Base-by-base conservation (phyloP, 2,797 vertebrate genomes). In the Semaprochilodus insignis region DNA sequence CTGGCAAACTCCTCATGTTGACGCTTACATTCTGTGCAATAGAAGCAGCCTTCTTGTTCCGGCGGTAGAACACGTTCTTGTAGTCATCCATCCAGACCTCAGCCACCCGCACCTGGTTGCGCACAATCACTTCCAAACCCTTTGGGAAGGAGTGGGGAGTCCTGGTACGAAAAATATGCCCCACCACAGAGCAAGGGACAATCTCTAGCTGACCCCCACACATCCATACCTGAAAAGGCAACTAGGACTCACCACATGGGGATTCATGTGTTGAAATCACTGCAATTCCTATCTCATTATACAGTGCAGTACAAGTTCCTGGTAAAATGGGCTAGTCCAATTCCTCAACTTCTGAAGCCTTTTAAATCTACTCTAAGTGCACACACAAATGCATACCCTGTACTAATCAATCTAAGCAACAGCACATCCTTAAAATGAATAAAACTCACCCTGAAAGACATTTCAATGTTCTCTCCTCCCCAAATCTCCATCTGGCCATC, bases 391-490 rank as follows among this genome's bases (percentile, higher is more conserved):
- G 0, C 19, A 0, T 44, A 70, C 1, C 11, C 25, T 14, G 10
- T 4, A 62, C n/a, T 1, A 4, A 36, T 21, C 7, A 51, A 25
- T 2, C 6, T 17, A 34, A 60, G 34, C 5, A 82, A 13, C 67
- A 23, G 25, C 54, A 25, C 55, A 70, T 2, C 27, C 25, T 57
- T 3, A 57, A 74, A 4, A 8, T 57, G 21, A 6, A 59, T 57
- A 13, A 31, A 52, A 65, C 94, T 96, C 91, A 97, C 96, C 94
- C 96, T 95, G 89, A 97, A 97, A 77, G 96, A 96, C 95, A 97
- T 96, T 87, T 97, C 96, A 90, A 97, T 93, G n/a, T 97, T 97
- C 85, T 97, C 96, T 0, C 95, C 97, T 83, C 96, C 96, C 96
- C 96, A 97, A 82, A 97, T 96, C 91, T 96, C 94, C 95, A 96